These are phyloP conservation scores for Chaetorhynchus papuensis DNA, from an alignment of 2,113 vertebrate species.

Conservation along the genomic window DNA sequence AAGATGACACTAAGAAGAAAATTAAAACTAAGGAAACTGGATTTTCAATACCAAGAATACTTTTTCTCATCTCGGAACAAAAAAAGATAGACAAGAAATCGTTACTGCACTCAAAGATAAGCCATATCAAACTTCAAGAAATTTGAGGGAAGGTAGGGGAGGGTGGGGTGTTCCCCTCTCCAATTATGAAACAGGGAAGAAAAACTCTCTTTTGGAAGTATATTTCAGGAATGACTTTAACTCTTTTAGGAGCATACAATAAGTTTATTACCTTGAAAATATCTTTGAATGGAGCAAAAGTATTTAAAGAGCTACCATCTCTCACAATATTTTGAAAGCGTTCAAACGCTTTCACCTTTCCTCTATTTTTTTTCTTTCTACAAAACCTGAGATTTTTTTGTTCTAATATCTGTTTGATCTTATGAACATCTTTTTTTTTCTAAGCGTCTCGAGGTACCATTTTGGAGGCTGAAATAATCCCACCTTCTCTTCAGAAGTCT, in stretches of 20 bases:
- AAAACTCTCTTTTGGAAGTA: neutral
- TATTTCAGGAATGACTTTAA: neutral
- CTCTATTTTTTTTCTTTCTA: neutral
- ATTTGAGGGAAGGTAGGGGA: neutral
- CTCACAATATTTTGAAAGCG: neutral
- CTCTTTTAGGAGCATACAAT: neutral
- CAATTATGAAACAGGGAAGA: neutral
- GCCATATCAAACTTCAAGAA: neutral
- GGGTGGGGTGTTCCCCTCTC: fast-evolving
- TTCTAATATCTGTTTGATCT: neutral
- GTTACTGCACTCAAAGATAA: neutral
- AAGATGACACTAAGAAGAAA: neutral
- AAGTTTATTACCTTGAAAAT: neutral
- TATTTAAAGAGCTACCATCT: neutral
- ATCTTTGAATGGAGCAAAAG: neutral
- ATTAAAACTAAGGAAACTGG: neutral
- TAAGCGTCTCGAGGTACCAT: neutral
- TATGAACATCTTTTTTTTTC: neutral
- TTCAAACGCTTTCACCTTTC: neutral
- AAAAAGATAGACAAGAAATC: neutral
- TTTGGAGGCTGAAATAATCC: neutral
- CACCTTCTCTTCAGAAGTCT: neutral
- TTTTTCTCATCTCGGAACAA: neutral
- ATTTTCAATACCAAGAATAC: neutral
- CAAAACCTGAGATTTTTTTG: neutral